Conservation (phyloP, 2,888 invertebrate species). For the Acheta domesticus region DNA sequence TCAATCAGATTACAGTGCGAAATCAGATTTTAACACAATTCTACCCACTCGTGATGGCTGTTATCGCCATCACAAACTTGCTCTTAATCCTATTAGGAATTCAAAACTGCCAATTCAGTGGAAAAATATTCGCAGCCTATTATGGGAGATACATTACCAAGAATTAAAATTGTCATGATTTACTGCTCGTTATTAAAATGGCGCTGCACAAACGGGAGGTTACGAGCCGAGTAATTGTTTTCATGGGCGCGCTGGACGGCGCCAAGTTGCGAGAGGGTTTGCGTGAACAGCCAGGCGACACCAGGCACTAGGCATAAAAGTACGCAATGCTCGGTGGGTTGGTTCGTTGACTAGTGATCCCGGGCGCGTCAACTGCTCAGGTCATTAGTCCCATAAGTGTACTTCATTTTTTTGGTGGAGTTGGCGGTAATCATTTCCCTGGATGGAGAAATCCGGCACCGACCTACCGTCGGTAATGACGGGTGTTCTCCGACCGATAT, state of each 20-base stretch:
- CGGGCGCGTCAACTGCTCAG: too few relatives aligned
- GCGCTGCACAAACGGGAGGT: neutral
- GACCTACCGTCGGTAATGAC: too few relatives aligned
- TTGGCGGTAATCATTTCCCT: too few relatives aligned
- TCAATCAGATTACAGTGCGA: constrained; percentile 5
- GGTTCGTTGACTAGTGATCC: too few relatives aligned
- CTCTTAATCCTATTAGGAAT: constrained; percentile 18
- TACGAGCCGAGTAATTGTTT: neutral
- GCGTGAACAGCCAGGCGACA: too few relatives aligned
- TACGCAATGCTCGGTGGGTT: too few relatives aligned
- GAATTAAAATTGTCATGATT: constrained; percentile 18
- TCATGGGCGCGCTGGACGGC: neutral
- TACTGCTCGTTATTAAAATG: constrained; percentile 5
- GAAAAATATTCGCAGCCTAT: constrained; percentile 11
- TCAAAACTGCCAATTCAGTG: neutral
- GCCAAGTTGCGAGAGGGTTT: too few relatives aligned
- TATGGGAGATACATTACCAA: neutral
- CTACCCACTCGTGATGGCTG: neutral
- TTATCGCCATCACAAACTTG: constrained; percentile 18
- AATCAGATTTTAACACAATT: constrained; percentile 11
- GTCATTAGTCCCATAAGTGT: too few relatives aligned
- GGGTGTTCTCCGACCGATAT: too few relatives aligned
- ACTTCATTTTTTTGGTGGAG: too few relatives aligned
- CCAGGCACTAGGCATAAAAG: too few relatives aligned
- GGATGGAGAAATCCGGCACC: too few relatives aligned